Conservation (phyloP, 2,888 invertebrate genomes). For the Halocaridina rubra region DNA sequence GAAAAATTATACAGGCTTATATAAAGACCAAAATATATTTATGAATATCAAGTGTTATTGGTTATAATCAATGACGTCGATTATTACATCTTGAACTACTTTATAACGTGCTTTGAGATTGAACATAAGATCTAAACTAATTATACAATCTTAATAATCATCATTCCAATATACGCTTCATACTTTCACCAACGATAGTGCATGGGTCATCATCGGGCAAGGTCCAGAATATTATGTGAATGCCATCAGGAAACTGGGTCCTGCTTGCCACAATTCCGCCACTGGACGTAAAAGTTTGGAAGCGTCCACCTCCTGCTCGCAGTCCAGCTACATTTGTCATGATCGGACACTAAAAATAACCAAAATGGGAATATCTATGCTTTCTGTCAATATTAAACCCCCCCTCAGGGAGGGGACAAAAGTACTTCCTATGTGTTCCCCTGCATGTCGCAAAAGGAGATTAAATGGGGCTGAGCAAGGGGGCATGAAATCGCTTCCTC, state of each 20-base stretch:
- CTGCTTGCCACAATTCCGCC: constrained; percentile 30
- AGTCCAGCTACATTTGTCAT: constrained; percentile 16
- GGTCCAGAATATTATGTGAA: constrained; percentile 23
- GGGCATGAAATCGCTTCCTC: no score
- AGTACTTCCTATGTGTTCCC: no score
- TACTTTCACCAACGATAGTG: not conserved
- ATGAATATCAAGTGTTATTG: not conserved
- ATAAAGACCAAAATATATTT: not conserved
- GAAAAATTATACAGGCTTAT: not conserved
- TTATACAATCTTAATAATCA: not conserved
- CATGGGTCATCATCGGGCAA: constrained; percentile 35
- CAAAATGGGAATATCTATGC: no score
- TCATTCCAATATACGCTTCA: not conserved
- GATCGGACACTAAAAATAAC: constrained; percentile 30
- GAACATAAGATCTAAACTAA: not conserved
- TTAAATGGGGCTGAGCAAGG: no score
- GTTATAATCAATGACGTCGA: not conserved
- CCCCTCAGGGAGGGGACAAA: no score
- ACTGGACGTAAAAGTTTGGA: constrained; percentile 18
- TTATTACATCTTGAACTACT: not conserved
- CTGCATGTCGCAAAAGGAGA: no score
- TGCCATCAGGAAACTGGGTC: constrained; percentile 18
- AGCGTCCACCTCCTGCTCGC: not conserved
- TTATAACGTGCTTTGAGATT: not conserved
- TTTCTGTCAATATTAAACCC: no score